Evolutionary conservation across 2,888 invertebrate species (phyloP), one percentile per base, ranked within the genome.

Genomic region (Drosophila infuscata): DNA sequence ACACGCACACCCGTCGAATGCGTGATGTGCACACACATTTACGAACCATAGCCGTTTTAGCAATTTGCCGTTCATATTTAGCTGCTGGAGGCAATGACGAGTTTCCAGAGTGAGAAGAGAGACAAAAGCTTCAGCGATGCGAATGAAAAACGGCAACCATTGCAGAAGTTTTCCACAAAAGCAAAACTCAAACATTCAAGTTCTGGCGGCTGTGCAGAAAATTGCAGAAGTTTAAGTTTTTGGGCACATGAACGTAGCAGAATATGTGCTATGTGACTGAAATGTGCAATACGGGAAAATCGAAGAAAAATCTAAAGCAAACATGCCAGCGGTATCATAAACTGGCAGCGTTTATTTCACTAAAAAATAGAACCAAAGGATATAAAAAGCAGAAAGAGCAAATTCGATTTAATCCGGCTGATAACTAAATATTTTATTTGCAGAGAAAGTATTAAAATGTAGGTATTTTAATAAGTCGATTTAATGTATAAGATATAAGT

Each of bases 111-210:
- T 17, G 12, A 52, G 33, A 52, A 20, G 33, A 2, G 29, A 33
- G 35, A 36, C 43, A 53, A 63, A 29, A 6, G 20, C 30, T 32
- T 9, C 15, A 30, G 56, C 38, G 15, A 41, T 20, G 25, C 25
- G 33, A 58, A 41, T 41, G 62, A n/a, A 51, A 29, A 61, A 46
- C 38, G 48, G 30, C 41, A 46, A 46, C 15, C 25, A 15, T 46
- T 35, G 70, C 32, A 17, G n/a, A 53, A 59, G 51, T 74, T 78
- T 59, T 33, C 20, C 67, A 63, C 67, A 66, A 60, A 68, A 52
- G 52, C 11, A 29, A 43, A 57, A 32, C 38, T 41, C 46, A 73
- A 71, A 32, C 43, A 61, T 35, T 57, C 7, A 74, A 54, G 58
- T 49, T 61, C 29, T 68, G 46, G 51, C 32, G 59, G 58, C 15